Base-by-base conservation (phyloP, 1,140 invertebrate genomes). In the Wasmannia auropunctata region DNA sequence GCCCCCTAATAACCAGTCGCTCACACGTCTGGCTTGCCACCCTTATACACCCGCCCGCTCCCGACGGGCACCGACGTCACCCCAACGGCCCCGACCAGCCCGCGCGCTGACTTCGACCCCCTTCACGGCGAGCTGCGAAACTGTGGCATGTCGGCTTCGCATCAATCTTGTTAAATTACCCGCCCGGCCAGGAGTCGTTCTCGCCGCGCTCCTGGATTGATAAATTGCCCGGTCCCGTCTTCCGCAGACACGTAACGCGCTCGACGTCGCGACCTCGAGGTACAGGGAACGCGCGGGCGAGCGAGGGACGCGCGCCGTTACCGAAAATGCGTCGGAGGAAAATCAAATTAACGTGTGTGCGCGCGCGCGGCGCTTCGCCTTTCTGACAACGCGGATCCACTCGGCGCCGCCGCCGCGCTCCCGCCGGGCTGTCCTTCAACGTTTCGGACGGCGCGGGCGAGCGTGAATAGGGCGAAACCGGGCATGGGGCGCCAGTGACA, bases 81-180 rank as follows among this genome's bases (percentile, higher is more conserved):
- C 86, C 70, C 91, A 58, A 90, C 77, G 72, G 69, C 75, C 77
- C 67, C 87, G 49, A 74, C 87, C 84, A 74, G 56, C n/a, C n/a
- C 76, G 85, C 85, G 58, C 69, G 84, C 85, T 56, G 31, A 69
- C 75, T 58, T 85, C 84, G 49, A 76, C 63, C 87, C 90, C 86
- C 88, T 87, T 91, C 88, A 86, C 87, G 58, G 60, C 80, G 85
- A 91, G 81, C 92, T 92, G 87, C 91, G 92, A 92, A 94, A 93
- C 93, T 93, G 93, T 94, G 94, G 93, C 94, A 94, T 94, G 94
- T 94, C 93, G 94, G 92, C 92, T 92, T 93, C 91, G 89, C 94
- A 95, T 95, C 94, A 95, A 95, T 95, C 94, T 95, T 95, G 94
- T 93, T 94, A 94, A 95, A 95, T 95, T 95, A 94, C 94, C 94